Evolutionary conservation across 2,113 vertebrate species (phyloP).

Genomic region (Grus americana): DNA sequence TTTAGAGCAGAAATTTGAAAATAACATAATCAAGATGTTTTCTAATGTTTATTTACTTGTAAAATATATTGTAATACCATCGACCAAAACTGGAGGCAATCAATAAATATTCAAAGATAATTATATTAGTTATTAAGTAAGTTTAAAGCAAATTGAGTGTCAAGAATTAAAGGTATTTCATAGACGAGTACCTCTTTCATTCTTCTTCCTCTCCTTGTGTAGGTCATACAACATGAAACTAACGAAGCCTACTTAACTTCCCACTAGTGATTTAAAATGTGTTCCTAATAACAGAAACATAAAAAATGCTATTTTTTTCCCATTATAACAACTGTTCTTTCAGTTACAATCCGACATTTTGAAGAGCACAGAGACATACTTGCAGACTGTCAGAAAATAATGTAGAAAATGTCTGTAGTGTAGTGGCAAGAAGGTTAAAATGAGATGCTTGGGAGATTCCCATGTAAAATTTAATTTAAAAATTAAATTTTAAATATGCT

Average conservation of each 20-base stretch:
- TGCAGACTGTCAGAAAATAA: not conserved
- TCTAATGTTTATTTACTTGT: not conserved
- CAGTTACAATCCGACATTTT: not conserved
- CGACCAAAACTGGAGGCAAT: not conserved
- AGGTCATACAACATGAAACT: not conserved
- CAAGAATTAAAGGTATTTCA: not conserved
- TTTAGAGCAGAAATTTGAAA: not conserved
- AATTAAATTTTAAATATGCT: not conserved
- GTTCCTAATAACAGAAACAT: not conserved
- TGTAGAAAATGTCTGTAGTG: not conserved
- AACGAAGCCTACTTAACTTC: not conserved
- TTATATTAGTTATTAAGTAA: not conserved
- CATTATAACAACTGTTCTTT: not conserved
- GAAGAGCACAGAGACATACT: not conserved
- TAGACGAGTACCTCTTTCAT: not conserved
- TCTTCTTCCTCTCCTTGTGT: not conserved
- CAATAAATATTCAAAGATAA: not conserved
- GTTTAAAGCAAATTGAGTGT: not conserved
- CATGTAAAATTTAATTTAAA: not conserved
- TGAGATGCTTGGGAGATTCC: not conserved
- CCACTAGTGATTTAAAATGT: not conserved
- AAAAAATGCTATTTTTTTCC: not conserved
- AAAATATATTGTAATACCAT: not conserved
- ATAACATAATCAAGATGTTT: not conserved
- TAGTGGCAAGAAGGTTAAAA: not conserved